phyloP scores from a whole-genome alignment of 2,888 invertebrate species.

The Pterobdella sp. region DNA sequence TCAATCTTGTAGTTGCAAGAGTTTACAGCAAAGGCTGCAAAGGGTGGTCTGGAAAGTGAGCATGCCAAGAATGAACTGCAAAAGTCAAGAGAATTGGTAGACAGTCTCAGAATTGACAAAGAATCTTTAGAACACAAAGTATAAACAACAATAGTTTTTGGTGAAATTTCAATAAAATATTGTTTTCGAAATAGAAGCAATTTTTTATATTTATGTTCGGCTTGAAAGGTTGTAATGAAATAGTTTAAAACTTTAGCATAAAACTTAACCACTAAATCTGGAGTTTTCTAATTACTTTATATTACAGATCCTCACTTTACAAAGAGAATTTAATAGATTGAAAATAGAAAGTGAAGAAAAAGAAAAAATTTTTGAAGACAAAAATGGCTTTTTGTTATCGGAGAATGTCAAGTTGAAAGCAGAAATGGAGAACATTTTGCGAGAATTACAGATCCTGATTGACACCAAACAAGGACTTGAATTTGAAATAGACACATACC shows the following conservation, averaged over 20 bases:
- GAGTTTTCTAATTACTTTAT: no score
- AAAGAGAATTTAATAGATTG: constrained; percentile 22
- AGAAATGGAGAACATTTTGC: constrained; percentile 29
- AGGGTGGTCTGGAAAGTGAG: constrained; percentile 52
- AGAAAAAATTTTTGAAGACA: constrained; percentile 25
- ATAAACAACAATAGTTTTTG: neutral
- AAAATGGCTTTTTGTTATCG: constrained; percentile 25
- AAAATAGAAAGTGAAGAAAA: constrained; percentile 24
- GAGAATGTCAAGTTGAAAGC: constrained; percentile 28
- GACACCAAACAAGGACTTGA: constrained; percentile 20
- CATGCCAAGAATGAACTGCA: constrained; percentile 53
- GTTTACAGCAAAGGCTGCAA: constrained; percentile 53
- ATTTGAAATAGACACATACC: constrained; percentile 9
- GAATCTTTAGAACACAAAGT: constrained; percentile 54
- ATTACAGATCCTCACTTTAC: constrained; percentile 16
- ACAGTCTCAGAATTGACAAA: constrained; percentile 52
- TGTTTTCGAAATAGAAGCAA: neutral
- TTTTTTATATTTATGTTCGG: no score
- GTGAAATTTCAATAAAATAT: neutral
- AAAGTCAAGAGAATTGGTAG: constrained; percentile 51
- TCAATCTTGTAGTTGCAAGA: constrained; percentile 51
- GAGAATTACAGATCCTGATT: constrained; percentile 24
- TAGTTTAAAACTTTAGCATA: no score
- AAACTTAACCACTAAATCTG: no score
- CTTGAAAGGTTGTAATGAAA: no score